Conservation (phyloP, 2,113 vertebrate genomes). For the Antennarius striatus region DNA sequence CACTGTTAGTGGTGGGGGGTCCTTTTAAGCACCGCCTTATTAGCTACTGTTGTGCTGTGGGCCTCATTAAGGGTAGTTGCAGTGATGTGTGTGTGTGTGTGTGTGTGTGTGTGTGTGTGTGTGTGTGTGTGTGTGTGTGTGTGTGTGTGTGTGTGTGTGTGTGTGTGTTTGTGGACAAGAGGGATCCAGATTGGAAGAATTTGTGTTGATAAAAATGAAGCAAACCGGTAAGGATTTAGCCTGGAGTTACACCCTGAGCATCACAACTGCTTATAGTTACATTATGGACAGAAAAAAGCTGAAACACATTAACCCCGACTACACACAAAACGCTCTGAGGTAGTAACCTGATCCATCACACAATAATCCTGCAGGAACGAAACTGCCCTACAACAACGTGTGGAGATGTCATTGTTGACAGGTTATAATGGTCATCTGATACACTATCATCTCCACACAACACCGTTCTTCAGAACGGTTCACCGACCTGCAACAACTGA, state of each 20-base stretch:
- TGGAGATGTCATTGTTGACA: conserved; percentile 35
- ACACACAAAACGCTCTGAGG: conserved; percentile 37
- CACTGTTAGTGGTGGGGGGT: conserved; percentile 33
- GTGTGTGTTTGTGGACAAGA: too few relatives aligned
- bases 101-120: too few relatives aligned
- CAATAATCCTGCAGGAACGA: conserved; percentile 17
- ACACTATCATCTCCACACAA: conserved; percentile 8
- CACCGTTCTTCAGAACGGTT: background rate
- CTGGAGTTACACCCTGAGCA: conserved; percentile 12
- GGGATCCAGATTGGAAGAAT: too few relatives aligned
- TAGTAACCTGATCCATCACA: conserved; percentile 43
- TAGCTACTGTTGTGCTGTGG: conserved; percentile 41
- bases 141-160: too few relatives aligned
- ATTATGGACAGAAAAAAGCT: conserved; percentile 10
- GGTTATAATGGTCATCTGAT: conserved; percentile 51
- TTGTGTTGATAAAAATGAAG: background rate
- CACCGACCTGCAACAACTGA: too few relatives aligned
- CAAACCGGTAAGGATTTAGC: background rate
- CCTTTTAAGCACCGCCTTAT: conserved; percentile 52
- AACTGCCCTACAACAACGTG: conserved; percentile 25
- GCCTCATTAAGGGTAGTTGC: conserved; percentile 36
- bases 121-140: too few relatives aligned
- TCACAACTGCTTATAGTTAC: background rate
- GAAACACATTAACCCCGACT: conserved; percentile 18
- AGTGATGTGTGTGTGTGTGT: too few relatives aligned